Percentiles rank a stretch among this genome's conserved stretches.
These are phyloP conservation scores for Malurus splendens DNA, from an alignment of 2,797 vertebrate species.

Conservation along the genomic window DNA sequence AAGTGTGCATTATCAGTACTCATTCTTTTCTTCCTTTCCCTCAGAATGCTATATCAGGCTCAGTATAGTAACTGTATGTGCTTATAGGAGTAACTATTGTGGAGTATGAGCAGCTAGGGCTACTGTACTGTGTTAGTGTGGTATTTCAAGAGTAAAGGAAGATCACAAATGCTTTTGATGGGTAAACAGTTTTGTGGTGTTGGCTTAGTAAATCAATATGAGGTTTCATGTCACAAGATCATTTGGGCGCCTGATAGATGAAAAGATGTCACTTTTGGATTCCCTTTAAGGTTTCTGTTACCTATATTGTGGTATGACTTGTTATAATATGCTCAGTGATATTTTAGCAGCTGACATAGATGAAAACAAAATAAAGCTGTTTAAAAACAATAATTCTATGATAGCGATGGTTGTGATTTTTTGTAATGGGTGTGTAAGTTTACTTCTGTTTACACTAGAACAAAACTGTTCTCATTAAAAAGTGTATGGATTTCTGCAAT, in stretches of 20 bases:
- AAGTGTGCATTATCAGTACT: background rate
- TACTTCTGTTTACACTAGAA: background rate
- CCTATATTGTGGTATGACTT: background rate
- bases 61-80: background rate
- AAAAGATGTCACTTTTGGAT: background rate
- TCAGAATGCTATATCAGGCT: background rate
- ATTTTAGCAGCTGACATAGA: background rate
- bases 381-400: background rate
- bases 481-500: background rate
- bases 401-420: background rate
- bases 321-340: background rate
- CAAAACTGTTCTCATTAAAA: background rate
- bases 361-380: background rate
- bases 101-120: background rate
- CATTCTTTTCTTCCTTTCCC: background rate
- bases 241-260: background rate
- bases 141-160: background rate
- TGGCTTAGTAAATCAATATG: background rate
- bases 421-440: background rate
- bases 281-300: background rate
- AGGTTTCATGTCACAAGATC: background rate
- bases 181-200: background rate
- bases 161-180: background rate
- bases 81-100: background rate
- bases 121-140: background rate